Evolutionary conservation across 1,140 invertebrate species (phyloP), one percentile per base, ranked within the genome.

Genomic region (Bursaphelenchus mucronatus): DNA sequence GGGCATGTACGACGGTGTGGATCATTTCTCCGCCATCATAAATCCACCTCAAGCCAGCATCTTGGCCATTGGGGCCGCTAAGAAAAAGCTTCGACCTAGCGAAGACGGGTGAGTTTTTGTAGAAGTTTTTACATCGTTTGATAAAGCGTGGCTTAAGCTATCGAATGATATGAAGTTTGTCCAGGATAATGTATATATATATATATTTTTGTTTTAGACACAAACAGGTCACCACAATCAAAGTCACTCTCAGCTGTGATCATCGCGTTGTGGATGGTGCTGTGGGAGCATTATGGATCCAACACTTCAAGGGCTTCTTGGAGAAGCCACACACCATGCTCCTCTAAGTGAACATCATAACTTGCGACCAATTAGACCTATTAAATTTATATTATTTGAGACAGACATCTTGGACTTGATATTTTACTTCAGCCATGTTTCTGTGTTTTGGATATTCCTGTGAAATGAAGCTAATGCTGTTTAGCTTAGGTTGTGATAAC

Each of bases 1-100:
- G 61, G 95, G 95, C 76, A 98, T 98, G 95, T 97, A 91, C 83
- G 93, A 92, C 82, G 68, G 67, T 21, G 84, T 88, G n/a, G 85
- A 86, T 63, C 83, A 86, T 69, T 88, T 88, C 76, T 83, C 86
- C 40, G 87, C 88, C 30, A 87, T 88, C 15, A 88, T 88, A 46
- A 88, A 88, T 79, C 87, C 87, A 57, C 88, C 88, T 13, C 88
- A 88, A 81, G 82, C 87, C 0, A 88, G 87, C 72, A 89, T 88
- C 72, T 78, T 88, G 58, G 87, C 88, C 63, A 84, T 89, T 55
- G 87, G 87, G 51, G 84, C 82, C 50, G 85, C 86, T 51, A 82
- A 85, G 47, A 83, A 85, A 62, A 82, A 82, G 75, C 69, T 88
- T 15, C 73, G 88, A 9, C 83, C 84, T 0, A 79, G 81, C 67